Evolutionary conservation across 2,888 invertebrate species (phyloP), one percentile per base, ranked within the genome.

Genomic region (Lutraria lutraria): DNA sequence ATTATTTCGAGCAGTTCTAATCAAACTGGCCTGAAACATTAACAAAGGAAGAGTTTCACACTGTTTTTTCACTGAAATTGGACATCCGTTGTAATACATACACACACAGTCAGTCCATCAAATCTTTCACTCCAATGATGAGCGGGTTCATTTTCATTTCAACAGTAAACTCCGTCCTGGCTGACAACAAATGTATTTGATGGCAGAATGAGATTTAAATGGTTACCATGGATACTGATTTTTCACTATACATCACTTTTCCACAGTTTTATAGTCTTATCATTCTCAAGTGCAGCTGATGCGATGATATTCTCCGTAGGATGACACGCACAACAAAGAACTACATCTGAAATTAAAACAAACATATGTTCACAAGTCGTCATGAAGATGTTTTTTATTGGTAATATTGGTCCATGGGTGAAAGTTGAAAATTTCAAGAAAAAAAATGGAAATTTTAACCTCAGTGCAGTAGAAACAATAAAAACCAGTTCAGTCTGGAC

Each of bases 261-360:
- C 99, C 99, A 99, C 92, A 99, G 97, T 97, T 99, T 99, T 96
- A 99, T 99, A 89, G 99, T 99, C 97, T 99, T 99, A 97, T 99
- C 99, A 96, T 99, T 99, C 97, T 99, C 99, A 93, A 99, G 97
- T 43, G 99, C 99, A 79, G 99, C 99, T 0, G 99, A 99, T 4
- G 99, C 99, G 94, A 99, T 99, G 92, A 99, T 99, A 97, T 99
- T 99, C 97, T 99, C 99, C 81, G 99, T 99, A 89, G 99, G 99
- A 97, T 99, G 99, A 97, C 99, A 99, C 6, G 99, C 99, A 34
- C 99, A 99, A 96, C 99, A 99, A 43, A 99, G 97, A 16, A 99
- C 99, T 19, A 98, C 98, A 95, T 96, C 96, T 96, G 95, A n/a
- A 94, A 93, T 43, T 60, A 34, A n/a, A 25, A 25, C 56, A 63